Evolutionary conservation across 2,113 vertebrate species (phyloP).

Genomic region (Pelodiscus sinensis): DNA sequence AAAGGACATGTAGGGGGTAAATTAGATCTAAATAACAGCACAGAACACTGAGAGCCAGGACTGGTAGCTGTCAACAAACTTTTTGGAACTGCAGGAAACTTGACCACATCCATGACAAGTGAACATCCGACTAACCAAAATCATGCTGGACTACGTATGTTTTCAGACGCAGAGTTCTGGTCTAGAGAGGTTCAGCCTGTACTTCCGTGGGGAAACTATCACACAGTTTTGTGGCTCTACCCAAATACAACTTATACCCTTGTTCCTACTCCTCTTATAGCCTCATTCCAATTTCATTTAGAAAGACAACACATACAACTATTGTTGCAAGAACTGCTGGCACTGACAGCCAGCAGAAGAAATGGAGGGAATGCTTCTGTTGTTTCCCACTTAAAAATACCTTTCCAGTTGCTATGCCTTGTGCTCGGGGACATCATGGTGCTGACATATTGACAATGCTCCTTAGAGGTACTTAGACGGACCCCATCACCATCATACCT

Average conservation of each 20-base stretch:
- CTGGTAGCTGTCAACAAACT: too few species aligned
- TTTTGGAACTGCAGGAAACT: too few species aligned
- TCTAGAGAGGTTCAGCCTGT: too few species aligned
- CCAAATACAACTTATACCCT: neutral
- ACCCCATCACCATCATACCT: neutral
- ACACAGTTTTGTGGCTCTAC: neutral
- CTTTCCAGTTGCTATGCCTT: fast-evolving
- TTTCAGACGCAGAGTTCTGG: too few species aligned
- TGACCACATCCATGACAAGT: too few species aligned
- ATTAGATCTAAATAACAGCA: too few species aligned
- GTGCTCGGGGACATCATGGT: neutral
- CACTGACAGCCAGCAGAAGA: neutral
- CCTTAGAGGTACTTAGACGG: neutral
- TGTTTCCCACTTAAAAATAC: neutral
- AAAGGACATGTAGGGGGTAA: too few species aligned
- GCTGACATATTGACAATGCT: neutral
- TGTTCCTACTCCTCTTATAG: neutral
- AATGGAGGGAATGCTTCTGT: neutral
- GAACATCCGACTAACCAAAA: too few species aligned
- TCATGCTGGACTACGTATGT: too few species aligned
- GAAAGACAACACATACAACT: neutral
- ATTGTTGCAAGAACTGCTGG: neutral
- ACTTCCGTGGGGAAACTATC: neutral
- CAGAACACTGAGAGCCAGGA: too few species aligned
- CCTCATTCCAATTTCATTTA: neutral